These are phyloP conservation scores for Sylvilagus floridanus DNA, from an alignment of 2,797 vertebrate genomes.

Conservation along the genomic window DNA sequence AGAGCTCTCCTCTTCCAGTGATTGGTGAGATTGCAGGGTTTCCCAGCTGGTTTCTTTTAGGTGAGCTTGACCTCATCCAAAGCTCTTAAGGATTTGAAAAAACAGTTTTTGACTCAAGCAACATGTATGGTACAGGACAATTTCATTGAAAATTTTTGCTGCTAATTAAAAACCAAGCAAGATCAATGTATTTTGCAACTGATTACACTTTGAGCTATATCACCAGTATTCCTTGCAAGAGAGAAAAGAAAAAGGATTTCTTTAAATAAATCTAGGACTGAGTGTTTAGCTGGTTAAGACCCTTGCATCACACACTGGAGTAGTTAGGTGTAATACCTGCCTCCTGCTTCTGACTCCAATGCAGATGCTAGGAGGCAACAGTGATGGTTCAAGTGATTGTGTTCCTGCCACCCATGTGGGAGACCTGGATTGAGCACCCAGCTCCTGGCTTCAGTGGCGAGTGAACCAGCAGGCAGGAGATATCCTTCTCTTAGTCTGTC, in stretches of 20 bases:
- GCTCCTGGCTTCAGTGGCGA: too few relatives aligned
- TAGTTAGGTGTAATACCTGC: too few relatives aligned
- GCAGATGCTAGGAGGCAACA: too few relatives aligned
- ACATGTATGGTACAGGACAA: not conserved
- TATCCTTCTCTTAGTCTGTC: too few relatives aligned
- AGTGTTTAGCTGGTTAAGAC: too few relatives aligned
- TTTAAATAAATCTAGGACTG: not conserved
- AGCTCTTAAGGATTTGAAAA: slow-evolving; percentile 48
- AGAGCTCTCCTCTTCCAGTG: not conserved
- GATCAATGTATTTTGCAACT: slow-evolving; percentile 29
- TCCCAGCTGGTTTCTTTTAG: slow-evolving; percentile 14
- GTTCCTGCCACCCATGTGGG: too few relatives aligned
- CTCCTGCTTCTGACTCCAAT: too few relatives aligned
- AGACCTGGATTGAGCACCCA: too few relatives aligned
- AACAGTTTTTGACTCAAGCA: slow-evolving; percentile 45
- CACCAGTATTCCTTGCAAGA: slow-evolving; percentile 45
- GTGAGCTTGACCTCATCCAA: slow-evolving; percentile 3
- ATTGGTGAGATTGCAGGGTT: not conserved
- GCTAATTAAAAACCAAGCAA: slow-evolving; percentile 61
- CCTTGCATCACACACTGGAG: too few relatives aligned
- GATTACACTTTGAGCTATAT: slow-evolving; percentile 60
- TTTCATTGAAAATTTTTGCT: slow-evolving; percentile 61
- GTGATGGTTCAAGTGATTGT: too few relatives aligned
- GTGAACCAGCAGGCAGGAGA: too few relatives aligned
- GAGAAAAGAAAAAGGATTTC: slow-evolving; percentile 51